Percentiles rank a stretch among this genome's conserved stretches.
These are phyloP conservation scores for Puffinus mauretanicus DNA, from an alignment of 2,113 vertebrate genomes.

Conservation along the genomic window DNA sequence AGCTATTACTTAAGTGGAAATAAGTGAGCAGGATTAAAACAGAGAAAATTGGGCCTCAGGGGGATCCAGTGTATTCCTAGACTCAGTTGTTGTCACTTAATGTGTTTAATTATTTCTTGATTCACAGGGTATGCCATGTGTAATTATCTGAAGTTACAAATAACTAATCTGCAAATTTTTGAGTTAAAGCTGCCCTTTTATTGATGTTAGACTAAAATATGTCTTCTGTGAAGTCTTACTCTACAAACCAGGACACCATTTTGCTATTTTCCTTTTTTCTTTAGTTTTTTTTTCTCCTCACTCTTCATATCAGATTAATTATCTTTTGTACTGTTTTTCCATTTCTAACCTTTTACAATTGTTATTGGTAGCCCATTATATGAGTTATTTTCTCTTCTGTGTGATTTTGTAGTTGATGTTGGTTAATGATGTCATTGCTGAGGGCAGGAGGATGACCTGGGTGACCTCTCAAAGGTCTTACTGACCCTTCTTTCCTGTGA, in stretches of 20 bases:
- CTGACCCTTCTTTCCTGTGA: not conserved
- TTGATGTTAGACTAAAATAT: not conserved
- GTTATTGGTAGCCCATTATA: not conserved
- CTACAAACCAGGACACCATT: not conserved
- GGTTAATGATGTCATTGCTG: not conserved
- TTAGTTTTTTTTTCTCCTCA: not conserved
- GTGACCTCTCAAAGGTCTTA: not conserved
- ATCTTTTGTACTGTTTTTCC: not conserved
- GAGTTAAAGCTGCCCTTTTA: not conserved
- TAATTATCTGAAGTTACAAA: not conserved
- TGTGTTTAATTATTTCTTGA: slow-evolving; percentile 9
- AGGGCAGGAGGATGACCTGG: not conserved
- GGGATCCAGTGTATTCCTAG: not conserved
- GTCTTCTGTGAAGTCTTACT: not conserved
- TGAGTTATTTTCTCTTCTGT: not conserved
- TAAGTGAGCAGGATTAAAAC: slow-evolving; percentile 10
- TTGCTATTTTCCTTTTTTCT: not conserved
- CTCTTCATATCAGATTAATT: not conserved
- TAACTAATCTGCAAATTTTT: not conserved
- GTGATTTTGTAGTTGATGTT: not conserved
- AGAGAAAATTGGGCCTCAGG: not conserved
- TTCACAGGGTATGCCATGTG: not conserved
- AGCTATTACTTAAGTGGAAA: slow-evolving; percentile 33
- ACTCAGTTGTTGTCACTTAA: slow-evolving; percentile 18
- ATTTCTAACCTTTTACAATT: not conserved